These are phyloP conservation scores for Eugnorisma glareosa DNA, from an alignment of 2,888 invertebrate genomes.

Conservation along the genomic window DNA sequence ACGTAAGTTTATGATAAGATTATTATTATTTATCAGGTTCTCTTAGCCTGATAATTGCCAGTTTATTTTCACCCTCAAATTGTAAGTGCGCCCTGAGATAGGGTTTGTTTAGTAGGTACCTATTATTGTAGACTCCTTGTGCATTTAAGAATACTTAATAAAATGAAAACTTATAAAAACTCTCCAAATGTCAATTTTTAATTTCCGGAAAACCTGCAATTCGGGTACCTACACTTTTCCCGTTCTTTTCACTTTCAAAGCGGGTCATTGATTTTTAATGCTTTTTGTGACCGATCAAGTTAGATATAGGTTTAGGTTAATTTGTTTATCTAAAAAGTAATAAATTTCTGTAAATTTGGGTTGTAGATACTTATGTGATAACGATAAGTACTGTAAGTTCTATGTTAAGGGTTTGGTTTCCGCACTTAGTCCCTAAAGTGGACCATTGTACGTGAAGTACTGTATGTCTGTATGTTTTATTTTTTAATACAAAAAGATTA, in stretches of 20 bases:
- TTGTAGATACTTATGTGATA: no score
- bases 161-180: background rate
- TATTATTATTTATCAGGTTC: background rate
- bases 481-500: background rate
- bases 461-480: no score
- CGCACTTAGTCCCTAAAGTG: no score
- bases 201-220: background rate
- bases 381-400: no score
- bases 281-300: background rate
- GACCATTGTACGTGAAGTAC: no score
- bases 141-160: background rate
- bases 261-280: background rate
- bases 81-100: background rate
- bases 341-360: background rate
- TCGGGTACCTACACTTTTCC: background rate
- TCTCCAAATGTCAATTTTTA: background rate
- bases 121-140: background rate
- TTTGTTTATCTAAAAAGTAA: background rate
- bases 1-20: conserved; percentile 89
- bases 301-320: background rate
- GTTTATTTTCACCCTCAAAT: background rate
- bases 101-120: background rate
- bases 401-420: no score
- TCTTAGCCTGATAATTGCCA: background rate
- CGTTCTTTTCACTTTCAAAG: background rate